phyloP scores from a whole-genome alignment of 2,113 vertebrate genomes.

The Mus spicilegus region DNA sequence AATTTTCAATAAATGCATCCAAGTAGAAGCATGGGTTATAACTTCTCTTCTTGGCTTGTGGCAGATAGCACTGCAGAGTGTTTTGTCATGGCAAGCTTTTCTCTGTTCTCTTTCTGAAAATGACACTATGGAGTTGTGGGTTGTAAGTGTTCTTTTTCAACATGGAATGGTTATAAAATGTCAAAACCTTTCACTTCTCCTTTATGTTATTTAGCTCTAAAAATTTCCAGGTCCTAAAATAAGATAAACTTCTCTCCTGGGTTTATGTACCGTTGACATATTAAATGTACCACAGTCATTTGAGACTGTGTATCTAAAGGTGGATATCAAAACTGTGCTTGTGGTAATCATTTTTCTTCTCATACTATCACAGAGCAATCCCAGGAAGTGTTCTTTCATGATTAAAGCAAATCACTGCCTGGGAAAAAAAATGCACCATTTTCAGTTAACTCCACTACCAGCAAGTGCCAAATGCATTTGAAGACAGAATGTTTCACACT shows the following conservation, averaged over 20 bases:
- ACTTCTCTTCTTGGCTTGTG: constrained; percentile 19
- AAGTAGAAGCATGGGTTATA: constrained; percentile 28
- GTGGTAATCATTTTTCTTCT: constrained; percentile 72
- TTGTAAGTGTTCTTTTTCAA: constrained; percentile 59
- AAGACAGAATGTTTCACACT: constrained; percentile 65
- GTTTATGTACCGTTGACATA: constrained; percentile 63
- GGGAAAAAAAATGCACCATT: constrained; percentile 59
- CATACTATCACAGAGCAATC: constrained; percentile 56
- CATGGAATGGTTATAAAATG: constrained; percentile 66
- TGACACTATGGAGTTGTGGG: not conserved
- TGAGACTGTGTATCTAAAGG: constrained; percentile 45
- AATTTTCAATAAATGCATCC: constrained; percentile 54
- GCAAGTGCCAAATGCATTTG: constrained; percentile 52
- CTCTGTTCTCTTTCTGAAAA: constrained; percentile 24
- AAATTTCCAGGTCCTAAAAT: constrained; percentile 66
- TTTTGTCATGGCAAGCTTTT: not conserved
- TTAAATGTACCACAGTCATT: constrained; percentile 54
- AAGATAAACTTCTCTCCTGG: constrained; percentile 63
- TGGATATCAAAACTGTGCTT: constrained; percentile 70
- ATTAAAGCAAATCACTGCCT: constrained; percentile 73
- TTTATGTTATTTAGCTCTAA: constrained; percentile 59
- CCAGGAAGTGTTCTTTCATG: constrained; percentile 57
- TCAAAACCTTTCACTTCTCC: constrained; percentile 20
- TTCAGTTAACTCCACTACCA: constrained; percentile 58
- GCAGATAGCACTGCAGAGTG: not conserved